Conservation (phyloP, 2,888 invertebrate genomes). For the Dorcus hopei region DNA sequence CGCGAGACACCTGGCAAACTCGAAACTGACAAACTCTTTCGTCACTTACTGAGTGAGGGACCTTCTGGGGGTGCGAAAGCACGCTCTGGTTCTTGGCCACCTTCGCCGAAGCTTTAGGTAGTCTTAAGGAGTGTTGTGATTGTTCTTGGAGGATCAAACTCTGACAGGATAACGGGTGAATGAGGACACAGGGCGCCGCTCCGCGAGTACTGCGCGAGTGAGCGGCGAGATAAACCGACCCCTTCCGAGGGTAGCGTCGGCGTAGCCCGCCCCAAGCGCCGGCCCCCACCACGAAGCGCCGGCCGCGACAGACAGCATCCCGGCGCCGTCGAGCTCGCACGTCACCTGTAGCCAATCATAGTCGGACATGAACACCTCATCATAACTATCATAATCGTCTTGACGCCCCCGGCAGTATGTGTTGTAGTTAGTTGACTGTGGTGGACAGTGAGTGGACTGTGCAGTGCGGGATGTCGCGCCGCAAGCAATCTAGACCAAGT, state of each 20-base stretch:
- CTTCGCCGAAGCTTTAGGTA: conserved; percentile 17
- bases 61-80: background rate
- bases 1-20: conserved; percentile 2
- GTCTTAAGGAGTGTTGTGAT: conserved; percentile 26
- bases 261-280: conserved; percentile 45
- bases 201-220: conserved; percentile 28
- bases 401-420: conserved; percentile 11
- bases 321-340: conserved; percentile 49
- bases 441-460: conserved; percentile 32
- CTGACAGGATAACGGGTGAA: conserved; percentile 17
- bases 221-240: conserved; percentile 40
- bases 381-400: conserved; percentile 30
- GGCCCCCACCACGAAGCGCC: conserved; percentile 46
- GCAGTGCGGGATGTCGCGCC: conserved; percentile 50
- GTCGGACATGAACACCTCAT: conserved; percentile 26
- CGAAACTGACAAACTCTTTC: background rate
- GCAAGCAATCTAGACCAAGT: conserved; percentile 56
- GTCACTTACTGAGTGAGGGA: background rate
- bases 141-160: conserved; percentile 23
- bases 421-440: conserved; percentile 28
- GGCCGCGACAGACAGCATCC: conserved; percentile 48
- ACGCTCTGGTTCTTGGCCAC: background rate
- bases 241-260: conserved; percentile 47
- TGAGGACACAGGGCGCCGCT: conserved; percentile 30
- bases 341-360: conserved; percentile 42